phyloP scores from a whole-genome alignment of 2,888 invertebrate genomes.

The Scaptomyza tumidula region DNA sequence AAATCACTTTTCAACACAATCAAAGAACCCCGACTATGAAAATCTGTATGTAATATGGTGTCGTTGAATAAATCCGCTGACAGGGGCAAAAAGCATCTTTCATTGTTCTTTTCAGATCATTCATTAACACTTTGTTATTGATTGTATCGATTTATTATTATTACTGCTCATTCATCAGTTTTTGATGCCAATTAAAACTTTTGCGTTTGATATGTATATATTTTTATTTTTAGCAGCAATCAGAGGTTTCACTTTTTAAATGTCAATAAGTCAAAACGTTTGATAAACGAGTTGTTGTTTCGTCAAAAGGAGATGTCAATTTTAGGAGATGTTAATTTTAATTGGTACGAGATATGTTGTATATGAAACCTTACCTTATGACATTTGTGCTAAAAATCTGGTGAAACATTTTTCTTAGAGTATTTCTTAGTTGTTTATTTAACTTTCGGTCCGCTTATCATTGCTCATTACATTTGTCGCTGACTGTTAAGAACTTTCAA shows the following conservation, averaged over 20 bases:
- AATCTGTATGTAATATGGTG: neutral
- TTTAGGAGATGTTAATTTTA: too few relatives aligned
- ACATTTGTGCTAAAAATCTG: neutral
- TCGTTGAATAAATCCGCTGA: constrained; percentile 38
- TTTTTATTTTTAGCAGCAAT: neutral
- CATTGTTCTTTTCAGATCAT: constrained; percentile 18
- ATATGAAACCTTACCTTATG: too few relatives aligned
- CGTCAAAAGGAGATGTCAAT: neutral
- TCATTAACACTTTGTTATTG: constrained; percentile 51
- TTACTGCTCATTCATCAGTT: neutral
- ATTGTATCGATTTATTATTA: constrained; percentile 1
- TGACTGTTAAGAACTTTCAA: constrained; percentile 40
- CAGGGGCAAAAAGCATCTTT: constrained; percentile 7
- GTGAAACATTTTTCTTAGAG: neutral
- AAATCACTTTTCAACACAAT: constrained; percentile 27
- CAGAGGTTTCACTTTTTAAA: constrained; percentile 3
- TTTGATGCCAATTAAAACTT: constrained; percentile 3
- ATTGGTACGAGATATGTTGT: too few relatives aligned
- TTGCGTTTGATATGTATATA: neutral
- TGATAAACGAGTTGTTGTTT: neutral
- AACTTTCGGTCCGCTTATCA: neutral
- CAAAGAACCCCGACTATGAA: neutral
- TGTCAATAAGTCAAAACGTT: constrained; percentile 6
- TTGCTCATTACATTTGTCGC: constrained; percentile 22
- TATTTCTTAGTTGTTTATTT: constrained; percentile 4